Conservation (phyloP, 1,140 invertebrate species). For the Ditylenchus dipsaci region DNA sequence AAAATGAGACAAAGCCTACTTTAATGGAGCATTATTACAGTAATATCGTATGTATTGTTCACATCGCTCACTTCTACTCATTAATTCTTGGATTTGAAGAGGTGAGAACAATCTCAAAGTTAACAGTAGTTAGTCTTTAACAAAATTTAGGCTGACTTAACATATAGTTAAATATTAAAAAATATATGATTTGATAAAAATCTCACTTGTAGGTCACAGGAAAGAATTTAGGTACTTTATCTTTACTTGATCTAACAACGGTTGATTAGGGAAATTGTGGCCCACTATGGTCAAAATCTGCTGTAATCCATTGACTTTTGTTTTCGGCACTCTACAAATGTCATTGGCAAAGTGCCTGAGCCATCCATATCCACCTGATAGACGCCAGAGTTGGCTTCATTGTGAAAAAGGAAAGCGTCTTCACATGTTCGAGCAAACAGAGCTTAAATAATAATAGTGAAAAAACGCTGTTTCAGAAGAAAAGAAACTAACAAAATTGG, state of each 20-base stretch:
- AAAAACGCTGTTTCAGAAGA: neutral
- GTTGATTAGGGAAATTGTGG: conserved; percentile 7
- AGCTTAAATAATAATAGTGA: conserved; percentile 9
- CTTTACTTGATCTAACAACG: neutral
- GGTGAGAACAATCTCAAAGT: conserved; percentile 10
- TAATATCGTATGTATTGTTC: conserved; percentile 10
- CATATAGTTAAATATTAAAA: no score
- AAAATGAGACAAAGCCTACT: no score
- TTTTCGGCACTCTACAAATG: conserved; percentile 11
- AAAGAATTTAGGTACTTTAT: neutral
- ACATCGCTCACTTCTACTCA: conserved; percentile 9
- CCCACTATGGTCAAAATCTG: conserved; percentile 1
- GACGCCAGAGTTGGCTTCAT: conserved; percentile 4
- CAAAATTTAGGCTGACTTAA: no score
- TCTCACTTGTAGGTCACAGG: conserved; percentile 10
- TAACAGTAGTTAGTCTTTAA: neutral
- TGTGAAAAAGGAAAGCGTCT: conserved; percentile 19
- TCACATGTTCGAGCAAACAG: conserved; percentile 20
- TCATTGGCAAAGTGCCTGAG: conserved; percentile 11
- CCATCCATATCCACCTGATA: conserved; percentile 23
- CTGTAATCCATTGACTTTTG: neutral
- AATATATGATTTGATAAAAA: no score
- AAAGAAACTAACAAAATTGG: conserved; percentile 24
- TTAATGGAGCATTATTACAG: conserved; percentile 15
- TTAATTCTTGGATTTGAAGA: conserved; percentile 6